Base-by-base conservation (phyloP, 2,888 invertebrate species). In the Argyresthia goedartella region DNA sequence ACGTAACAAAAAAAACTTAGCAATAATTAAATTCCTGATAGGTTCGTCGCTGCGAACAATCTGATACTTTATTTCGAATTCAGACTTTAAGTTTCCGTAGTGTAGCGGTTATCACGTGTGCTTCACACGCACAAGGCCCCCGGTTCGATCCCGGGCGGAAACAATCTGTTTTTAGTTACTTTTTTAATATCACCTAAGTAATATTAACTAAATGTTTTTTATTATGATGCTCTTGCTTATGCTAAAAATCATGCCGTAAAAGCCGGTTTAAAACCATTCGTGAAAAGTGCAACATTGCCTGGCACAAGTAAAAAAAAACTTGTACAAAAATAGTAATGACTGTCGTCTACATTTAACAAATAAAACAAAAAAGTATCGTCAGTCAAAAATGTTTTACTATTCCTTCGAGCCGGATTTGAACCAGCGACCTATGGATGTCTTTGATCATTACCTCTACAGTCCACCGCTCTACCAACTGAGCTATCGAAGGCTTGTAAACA, bases 31-130 rank as follows among this genome's bases (percentile, higher is more conserved):
- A 25, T 25, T 25, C 25, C 6, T 25, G 25, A 25, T 4, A 25
- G 6, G 6, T 6, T 25, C 25, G 25, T 25, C 25, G 25, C 25
- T 25, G 6, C 25, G 25, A 2, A 25, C 25, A 25, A 25, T 6
- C 3, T 25, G 2, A 25, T 25, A 2, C 6, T 4, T 25, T 2
- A 25, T 25, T 25, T 25, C 25, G 25, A 2, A 25, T 4, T 2
- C 25, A 2, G 25, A 25, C 6, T 25, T 25, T 11, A 69, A 61
- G 89, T 90, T 90, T 89, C 89, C 89, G 91, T 91, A 90, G 91
- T 91, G 91, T 91, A 91, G 91, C 89, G 91, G 91, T 91, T 91
- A 91, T 91, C 91, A 91, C 91, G 91, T 91, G 91, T 91, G 91
- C 91, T 91, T 91, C 91, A 91, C 91, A 91, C 91, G 91, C 91